Conservation (phyloP, 2,113 vertebrate species). For the Lophura nycthemera region DNA sequence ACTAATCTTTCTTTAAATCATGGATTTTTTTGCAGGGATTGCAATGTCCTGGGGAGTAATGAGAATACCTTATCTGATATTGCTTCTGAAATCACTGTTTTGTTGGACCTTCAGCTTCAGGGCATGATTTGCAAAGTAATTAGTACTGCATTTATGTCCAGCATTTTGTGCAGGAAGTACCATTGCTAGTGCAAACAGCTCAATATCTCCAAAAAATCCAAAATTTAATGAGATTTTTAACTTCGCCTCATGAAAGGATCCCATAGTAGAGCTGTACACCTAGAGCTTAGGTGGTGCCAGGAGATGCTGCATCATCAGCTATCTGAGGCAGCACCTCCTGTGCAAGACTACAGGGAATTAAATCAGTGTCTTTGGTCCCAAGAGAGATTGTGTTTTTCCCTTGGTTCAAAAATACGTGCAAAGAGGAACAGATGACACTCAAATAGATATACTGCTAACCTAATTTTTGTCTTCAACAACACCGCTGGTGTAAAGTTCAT, state of each 20-base stretch:
- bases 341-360: background rate
- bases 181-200: background rate
- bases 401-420: conserved; percentile 40
- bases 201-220: background rate
- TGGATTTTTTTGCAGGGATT: background rate
- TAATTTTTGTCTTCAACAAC: conserved; percentile 69
- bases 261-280: background rate
- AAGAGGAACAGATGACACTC: conserved; percentile 58
- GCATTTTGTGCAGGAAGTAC: background rate
- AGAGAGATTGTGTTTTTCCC: background rate
- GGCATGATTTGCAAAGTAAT: background rate
- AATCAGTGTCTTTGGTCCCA: conserved; percentile 39
- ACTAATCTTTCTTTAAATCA: background rate
- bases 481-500: conserved; percentile 61
- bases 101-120: background rate
- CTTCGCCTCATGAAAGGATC: background rate
- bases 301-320: background rate
- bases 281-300: background rate
- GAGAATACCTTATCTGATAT: background rate
- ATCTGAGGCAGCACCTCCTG: background rate
- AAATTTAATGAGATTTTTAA: background rate
- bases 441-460: conserved; percentile 69
- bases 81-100: background rate
- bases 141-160: background rate
- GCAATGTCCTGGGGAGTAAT: background rate